Evolutionary conservation across 2,113 vertebrate genomes (phyloP), one percentile per base, ranked within the genome.

Genomic region (Microcebus murinus): DNA sequence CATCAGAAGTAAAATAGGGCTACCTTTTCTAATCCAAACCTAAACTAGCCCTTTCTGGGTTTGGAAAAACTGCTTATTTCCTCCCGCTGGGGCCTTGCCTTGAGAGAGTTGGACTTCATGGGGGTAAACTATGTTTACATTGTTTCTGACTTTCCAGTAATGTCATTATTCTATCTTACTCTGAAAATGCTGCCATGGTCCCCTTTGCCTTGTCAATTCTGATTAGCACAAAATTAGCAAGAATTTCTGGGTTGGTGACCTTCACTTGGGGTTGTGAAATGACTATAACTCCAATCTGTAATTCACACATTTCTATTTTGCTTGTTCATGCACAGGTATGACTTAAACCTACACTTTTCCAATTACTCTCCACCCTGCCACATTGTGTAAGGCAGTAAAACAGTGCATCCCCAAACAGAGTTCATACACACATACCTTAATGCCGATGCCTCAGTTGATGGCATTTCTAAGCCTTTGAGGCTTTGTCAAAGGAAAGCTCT

Each of bases 151-250:
- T 70, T 67, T 17, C 70, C 71, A 84, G 48, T 29, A 79, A 25
- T 55, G 45, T 80, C 0, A 3, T 55, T 85, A 59, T 63, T 70
- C 48, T 52, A 29, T 61, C n/a, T 70, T 36, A 61, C 50, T 67
- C 67, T 86, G 42, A 83, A 76, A 77, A 84, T 77, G 18, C 59
- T 92, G 25, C 14, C 20, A 31, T 0, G 7, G 8, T 52, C 20
- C 34, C 42, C 55, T 91, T 96, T 71, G n/a, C 68, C 77, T 48
- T 83, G 23, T 88, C 61, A 87, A 8, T 36, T 77, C 89, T 52
- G 17, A 88, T 45, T 76, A 83, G 45, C n/a, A 71, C 68, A 83
- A 83, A 94, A 70, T 81, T 55, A 91, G 48, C 57, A 87, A 86
- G 21, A 82, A 55, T 74, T 94, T 94, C 87, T 82, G 39, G 52